These are phyloP conservation scores for Tetrapedia diversipes DNA, from an alignment of 2,888 invertebrate genomes.

Conservation along the genomic window DNA sequence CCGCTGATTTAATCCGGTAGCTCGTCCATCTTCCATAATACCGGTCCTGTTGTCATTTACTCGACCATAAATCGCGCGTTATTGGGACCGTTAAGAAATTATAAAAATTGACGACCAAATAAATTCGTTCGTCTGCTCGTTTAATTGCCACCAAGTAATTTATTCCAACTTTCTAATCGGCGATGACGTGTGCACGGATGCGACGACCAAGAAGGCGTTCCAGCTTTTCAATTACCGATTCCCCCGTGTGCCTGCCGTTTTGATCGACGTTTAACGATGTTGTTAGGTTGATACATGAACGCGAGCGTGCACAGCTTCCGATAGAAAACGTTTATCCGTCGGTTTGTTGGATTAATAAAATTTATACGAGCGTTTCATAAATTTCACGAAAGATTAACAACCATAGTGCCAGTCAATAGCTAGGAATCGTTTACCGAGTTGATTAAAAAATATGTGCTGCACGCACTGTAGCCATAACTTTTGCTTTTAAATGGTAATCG, in stretches of 20 bases:
- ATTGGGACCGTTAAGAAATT: constrained; percentile 17
- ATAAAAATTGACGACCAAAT: constrained; percentile 24
- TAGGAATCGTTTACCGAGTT: too few relatives aligned
- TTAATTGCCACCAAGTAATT: constrained; percentile 51
- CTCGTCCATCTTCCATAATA: too few relatives aligned
- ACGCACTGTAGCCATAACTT: too few relatives aligned
- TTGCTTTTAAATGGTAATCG: too few relatives aligned
- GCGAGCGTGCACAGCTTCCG: not conserved
- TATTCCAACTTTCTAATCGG: constrained; percentile 56
- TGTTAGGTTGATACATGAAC: constrained; percentile 10
- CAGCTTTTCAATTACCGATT: constrained; percentile 35
- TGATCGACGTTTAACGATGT: not conserved
- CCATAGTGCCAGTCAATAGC: too few relatives aligned
- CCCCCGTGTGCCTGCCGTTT: constrained; percentile 1
- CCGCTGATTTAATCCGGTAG: too few relatives aligned
- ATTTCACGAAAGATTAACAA: not conserved
- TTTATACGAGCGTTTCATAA: constrained; percentile 12
- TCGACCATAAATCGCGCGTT: constrained; percentile 16
- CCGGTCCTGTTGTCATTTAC: constrained; percentile 18
- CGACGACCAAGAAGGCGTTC: not conserved
- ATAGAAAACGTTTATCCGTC: too few relatives aligned
- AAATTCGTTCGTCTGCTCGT: constrained; percentile 40
- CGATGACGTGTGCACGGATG: constrained; percentile 12
- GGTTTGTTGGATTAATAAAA: not conserved
- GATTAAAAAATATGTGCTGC: too few relatives aligned